A percentile compares a stretch with the other conserved stretches of the same genome.
Evolutionary conservation across 2,113 vertebrate species (phyloP).

Genomic region (Prietella phreatophila): DNA sequence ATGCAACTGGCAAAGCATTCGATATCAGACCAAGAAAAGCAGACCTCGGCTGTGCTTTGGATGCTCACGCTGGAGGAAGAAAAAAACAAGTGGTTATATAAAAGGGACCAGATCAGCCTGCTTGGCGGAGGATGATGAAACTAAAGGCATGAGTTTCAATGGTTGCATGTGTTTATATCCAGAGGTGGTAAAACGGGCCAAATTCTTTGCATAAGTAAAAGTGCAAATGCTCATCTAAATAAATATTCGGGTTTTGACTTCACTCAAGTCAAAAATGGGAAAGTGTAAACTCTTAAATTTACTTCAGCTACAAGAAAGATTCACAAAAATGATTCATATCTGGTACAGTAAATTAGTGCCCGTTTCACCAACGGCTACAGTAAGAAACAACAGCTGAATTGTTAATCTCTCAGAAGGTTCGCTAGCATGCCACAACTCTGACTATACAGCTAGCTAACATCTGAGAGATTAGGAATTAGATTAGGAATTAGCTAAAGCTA

Average conservation of each 20-base stretch:
- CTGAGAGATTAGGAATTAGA: background rate
- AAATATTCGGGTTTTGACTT: background rate
- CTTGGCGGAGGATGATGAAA: slow-evolving; percentile 23
- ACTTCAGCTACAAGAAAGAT: background rate
- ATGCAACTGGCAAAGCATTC: slow-evolving; percentile 66
- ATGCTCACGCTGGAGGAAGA: slow-evolving; percentile 3
- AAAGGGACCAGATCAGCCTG: slow-evolving; percentile 18
- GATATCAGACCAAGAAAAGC: slow-evolving; percentile 56
- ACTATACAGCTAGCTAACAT: background rate
- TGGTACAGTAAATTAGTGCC: background rate
- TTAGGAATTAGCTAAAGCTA: too few relatives aligned
- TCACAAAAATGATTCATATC: background rate
- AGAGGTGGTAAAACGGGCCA: background rate
- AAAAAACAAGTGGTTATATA: slow-evolving; percentile 11
- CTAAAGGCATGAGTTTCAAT: slow-evolving; percentile 2
- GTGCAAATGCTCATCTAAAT: background rate
- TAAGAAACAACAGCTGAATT: background rate
- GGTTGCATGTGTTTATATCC: background rate
- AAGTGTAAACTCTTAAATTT: background rate
- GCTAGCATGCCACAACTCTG: background rate
- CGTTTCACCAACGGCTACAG: background rate
- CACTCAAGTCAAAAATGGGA: background rate
- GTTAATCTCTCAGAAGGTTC: background rate
- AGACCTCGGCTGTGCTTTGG: background rate
- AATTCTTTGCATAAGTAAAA: background rate